These are phyloP conservation scores for Otus sunia DNA, from an alignment of 2,113 vertebrate species.

Conservation along the genomic window DNA sequence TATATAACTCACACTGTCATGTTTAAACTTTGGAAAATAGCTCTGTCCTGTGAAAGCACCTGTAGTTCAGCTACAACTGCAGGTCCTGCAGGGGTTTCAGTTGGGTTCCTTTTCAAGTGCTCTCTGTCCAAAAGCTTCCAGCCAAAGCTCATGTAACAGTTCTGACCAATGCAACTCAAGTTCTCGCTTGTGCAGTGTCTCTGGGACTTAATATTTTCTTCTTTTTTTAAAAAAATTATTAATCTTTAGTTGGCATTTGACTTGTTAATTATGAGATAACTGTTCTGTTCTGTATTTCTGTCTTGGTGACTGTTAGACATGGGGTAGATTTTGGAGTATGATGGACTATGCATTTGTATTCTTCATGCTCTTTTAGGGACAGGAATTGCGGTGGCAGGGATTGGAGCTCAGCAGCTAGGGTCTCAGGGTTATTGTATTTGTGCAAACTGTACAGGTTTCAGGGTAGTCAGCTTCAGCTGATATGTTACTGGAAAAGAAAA, in stretches of 20 bases:
- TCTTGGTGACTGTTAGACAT: neutral
- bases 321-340: neutral
- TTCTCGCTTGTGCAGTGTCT: neutral
- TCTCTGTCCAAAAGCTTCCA: neutral
- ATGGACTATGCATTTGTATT: neutral
- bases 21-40: neutral
- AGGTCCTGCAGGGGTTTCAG: neutral
- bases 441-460: neutral
- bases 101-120: neutral
- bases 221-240: neutral
- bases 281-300: neutral
- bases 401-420: neutral
- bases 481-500: neutral
- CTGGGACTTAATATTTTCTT: neutral
- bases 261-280: neutral
- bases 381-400: neutral
- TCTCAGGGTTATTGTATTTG: neutral
- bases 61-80: rapidly evolving
- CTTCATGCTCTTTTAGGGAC: neutral
- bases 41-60: neutral
- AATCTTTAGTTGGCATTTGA: neutral
- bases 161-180: neutral
- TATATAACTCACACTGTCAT: neutral
- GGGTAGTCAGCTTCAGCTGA: neutral
- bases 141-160: neutral